Evolutionary conservation across 1,140 invertebrate species (phyloP).

Genomic region (Panulirus ornatus): DNA sequence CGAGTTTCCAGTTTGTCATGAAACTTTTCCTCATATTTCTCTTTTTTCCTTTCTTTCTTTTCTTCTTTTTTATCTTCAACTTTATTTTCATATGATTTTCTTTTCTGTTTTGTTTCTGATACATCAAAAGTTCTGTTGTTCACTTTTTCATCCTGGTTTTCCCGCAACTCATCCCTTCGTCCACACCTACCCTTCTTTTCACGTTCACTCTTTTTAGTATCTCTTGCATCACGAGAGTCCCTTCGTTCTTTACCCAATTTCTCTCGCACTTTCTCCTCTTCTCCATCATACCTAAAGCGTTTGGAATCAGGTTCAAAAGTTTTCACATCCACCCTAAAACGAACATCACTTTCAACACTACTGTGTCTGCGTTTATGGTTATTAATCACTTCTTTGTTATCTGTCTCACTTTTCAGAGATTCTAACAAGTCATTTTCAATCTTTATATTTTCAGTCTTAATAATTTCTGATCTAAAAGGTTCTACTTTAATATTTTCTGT

Average conservation of each 20-base stretch:
- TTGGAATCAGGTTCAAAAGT: constrained; percentile 72
- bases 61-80: constrained; percentile 59
- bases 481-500: constrained; percentile 56
- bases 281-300: constrained; percentile 61
- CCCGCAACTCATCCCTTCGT: constrained; percentile 77
- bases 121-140: constrained; percentile 43
- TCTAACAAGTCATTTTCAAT: constrained; percentile 53
- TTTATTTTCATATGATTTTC: constrained; percentile 51
- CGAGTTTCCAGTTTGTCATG: constrained; percentile 31
- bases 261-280: constrained; percentile 73
- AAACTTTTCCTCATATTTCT: constrained; percentile 52
- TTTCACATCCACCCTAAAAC: constrained; percentile 42
- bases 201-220: constrained; percentile 74
- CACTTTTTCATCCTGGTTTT: constrained; percentile 76
- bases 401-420: constrained; percentile 44
- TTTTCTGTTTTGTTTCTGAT: constrained; percentile 52
- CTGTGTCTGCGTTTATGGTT: constrained; percentile 72
- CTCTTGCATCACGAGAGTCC: constrained; percentile 76
- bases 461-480: constrained; percentile 42
- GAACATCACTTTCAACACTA: constrained; percentile 53
- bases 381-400: constrained; percentile 60
- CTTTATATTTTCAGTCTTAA: constrained; percentile 30
- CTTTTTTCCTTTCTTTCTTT: constrained; percentile 60
- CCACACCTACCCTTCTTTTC: constrained; percentile 78
- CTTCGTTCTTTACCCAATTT: constrained; percentile 74